Base-by-base conservation (phyloP, 2,888 invertebrate species). In the Ariolimax columbianus region DNA sequence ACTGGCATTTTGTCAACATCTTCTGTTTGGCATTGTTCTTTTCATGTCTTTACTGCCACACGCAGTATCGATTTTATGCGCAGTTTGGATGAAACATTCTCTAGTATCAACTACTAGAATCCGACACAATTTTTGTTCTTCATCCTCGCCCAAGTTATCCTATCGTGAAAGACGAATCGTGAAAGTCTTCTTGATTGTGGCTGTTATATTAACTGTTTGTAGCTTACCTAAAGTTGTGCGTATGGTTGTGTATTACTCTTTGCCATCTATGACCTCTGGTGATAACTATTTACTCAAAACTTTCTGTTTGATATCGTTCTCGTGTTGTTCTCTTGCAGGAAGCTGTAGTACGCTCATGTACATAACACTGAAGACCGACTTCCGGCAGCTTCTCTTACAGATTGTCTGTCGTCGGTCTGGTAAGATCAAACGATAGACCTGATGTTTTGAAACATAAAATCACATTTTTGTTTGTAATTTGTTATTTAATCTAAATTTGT, bases 141-240 rank as follows among this genome's bases (percentile, higher is more conserved):
- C 66, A 26, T 30, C n/a, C 66, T 36, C 11, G 19, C 47, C 14
- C 7, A 36, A 4, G 14, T 43, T 51, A 17, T 33, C 51, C 7
- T 47, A 47, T 14, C 51, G 77, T 33, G 77, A 77, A 33, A 77
- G 30, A 43, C 43, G 51, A 77, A 19, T 77, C 23, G 77, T 77
- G 23, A 47, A 33, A 51, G 77, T 77, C n/a, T 23, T 55, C n/a
- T 23, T 55, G 14, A 19, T 51, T 1, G 2, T 77, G 47, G 77
- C 77, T 1, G 30, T 47, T 26, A 36, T 68, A 17, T 33, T 68
- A 26, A 68, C 36, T 36, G 11, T 36, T 14, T 33, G 33, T 19
- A 77, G 55, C 19, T 3, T 77, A 19, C 77, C 77, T 17, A 51
- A 30, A 26, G 4, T 77, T 47, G 47, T 47, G 14, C 14, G 7